Percentiles rank a stretch among this genome's conserved stretches.
phyloP scores from a whole-genome alignment of 1,140 invertebrate species.

The Daktulosphaira vitifoliae region DNA sequence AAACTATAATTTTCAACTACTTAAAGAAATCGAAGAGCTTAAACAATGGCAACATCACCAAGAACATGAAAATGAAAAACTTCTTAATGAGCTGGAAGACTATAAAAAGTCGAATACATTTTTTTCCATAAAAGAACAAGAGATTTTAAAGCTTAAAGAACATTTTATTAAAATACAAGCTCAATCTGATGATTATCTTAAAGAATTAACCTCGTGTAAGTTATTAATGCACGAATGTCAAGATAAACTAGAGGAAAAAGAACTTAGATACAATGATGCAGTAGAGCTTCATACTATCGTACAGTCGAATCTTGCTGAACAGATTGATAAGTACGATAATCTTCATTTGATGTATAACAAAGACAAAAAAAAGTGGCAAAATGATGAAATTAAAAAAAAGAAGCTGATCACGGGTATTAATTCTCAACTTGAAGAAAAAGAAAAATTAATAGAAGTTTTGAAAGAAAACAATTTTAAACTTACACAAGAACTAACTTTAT shows the following conservation, averaged over 20 bases:
- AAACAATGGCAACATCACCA: constrained; percentile 8
- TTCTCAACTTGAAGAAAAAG: background rate
- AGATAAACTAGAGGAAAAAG: background rate
- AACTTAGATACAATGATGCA: background rate
- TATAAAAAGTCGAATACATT: background rate
- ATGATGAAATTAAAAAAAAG: background rate
- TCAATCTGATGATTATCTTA: background rate
- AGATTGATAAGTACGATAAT: background rate
- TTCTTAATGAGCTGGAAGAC: background rate
- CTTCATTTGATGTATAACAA: background rate
- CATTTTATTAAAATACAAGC: background rate
- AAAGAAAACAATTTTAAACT: no score
- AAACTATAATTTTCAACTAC: constrained; percentile 1
- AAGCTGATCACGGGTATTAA: background rate
- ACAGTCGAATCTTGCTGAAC: background rate
- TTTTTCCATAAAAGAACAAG: background rate
- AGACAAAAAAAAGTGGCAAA: background rate
- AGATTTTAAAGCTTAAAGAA: background rate
- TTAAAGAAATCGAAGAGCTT: constrained; percentile 7
- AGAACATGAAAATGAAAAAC: constrained; percentile 8
- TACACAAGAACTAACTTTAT: no score
- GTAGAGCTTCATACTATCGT: background rate
- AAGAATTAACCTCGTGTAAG: background rate
- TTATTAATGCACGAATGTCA: background rate
- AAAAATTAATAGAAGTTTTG: no score